Conservation (phyloP, 2,797 vertebrate genomes). For the Oceanodroma leucorhoa region DNA sequence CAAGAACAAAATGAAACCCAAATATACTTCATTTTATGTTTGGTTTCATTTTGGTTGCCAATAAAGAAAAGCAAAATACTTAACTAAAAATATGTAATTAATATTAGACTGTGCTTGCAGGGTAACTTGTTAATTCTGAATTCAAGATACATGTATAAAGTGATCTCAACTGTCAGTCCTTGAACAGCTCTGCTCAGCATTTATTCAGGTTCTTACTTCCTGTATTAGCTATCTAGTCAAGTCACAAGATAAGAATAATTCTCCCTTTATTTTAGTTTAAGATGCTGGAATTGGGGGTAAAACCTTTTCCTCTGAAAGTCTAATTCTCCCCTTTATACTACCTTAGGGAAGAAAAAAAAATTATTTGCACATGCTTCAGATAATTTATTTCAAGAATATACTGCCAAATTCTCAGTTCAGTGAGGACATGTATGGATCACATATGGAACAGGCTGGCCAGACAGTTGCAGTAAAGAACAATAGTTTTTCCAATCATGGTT, state of each 20-base stretch:
- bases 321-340: neutral
- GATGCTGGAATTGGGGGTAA: neutral
- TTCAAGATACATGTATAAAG: neutral
- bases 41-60: neutral
- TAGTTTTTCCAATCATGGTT: neutral
- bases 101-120: neutral
- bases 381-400: neutral
- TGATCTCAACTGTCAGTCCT: neutral
- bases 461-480: neutral
- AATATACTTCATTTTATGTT: neutral
- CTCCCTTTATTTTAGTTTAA: neutral
- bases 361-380: conserved; percentile 43
- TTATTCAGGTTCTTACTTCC: neutral
- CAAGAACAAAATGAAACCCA: neutral
- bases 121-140: neutral
- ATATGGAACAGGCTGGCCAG: conserved; percentile 53
- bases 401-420: conserved; percentile 32
- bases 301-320: neutral
- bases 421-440: neutral
- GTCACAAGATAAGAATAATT: neutral
- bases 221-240: neutral
- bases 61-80: neutral
- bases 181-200: neutral
- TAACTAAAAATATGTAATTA: neutral
- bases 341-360: neutral